A percentile compares a stretch with the other conserved stretches of the same genome.
These are phyloP conservation scores for Casuarius casuarius DNA, from an alignment of 2,113 vertebrate genomes.

Conservation along the genomic window DNA sequence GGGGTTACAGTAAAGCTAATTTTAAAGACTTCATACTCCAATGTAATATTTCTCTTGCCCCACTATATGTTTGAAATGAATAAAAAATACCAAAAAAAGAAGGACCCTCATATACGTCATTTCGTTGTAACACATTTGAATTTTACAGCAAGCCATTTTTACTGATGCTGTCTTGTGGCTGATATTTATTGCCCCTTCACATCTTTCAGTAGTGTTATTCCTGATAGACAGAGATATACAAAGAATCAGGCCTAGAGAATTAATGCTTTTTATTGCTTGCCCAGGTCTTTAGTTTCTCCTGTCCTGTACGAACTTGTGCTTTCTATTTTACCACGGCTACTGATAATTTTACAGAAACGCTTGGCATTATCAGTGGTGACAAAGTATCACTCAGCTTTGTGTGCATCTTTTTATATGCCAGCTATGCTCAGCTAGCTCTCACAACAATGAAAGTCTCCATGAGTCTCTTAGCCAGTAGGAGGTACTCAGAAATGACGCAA, in stretches of 20 bases:
- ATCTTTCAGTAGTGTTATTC: not conserved
- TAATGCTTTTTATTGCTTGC: not conserved
- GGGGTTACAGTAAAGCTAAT: not conserved
- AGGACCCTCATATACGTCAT: accelerated
- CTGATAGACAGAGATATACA: not conserved
- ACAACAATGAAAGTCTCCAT: not conserved
- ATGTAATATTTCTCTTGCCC: not conserved
- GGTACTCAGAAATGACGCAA: constrained; percentile 24
- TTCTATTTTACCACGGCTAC: not conserved
- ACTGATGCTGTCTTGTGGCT: not conserved
- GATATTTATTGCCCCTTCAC: not conserved
- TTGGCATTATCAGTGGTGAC: not conserved
- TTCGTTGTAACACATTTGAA: not conserved
- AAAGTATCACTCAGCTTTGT: not conserved
- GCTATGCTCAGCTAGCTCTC: not conserved
- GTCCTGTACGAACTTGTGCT: not conserved
- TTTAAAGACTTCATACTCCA: not conserved
- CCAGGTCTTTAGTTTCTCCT: not conserved
- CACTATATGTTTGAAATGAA: not conserved
- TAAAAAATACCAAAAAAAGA: not conserved
- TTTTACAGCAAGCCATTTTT: not conserved
- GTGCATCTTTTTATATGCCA: not conserved
- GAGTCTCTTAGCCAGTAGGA: not conserved
- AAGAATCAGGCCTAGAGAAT: not conserved
- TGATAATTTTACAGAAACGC: not conserved